A percentile compares a stretch with the other conserved stretches of the same genome.
These are phyloP conservation scores for Anadara kagoshimensis DNA, from an alignment of 1,140 invertebrate species.

Conservation along the genomic window DNA sequence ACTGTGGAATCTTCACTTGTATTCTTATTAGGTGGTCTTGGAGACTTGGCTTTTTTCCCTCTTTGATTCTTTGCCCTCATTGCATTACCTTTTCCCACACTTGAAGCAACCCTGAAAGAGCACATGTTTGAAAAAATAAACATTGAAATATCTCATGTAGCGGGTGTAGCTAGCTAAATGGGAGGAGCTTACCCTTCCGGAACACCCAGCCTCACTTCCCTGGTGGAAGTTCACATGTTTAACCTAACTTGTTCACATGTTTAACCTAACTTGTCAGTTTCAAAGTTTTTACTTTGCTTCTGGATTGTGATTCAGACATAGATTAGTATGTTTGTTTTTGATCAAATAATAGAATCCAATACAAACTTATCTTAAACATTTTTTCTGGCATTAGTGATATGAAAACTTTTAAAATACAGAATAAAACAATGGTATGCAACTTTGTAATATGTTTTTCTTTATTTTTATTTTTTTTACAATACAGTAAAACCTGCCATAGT, in stretches of 20 bases:
- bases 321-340: too few relatives aligned
- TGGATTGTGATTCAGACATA: too few relatives aligned
- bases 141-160: not conserved
- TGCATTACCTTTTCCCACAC: slow-evolving; percentile 48
- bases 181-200: too few relatives aligned
- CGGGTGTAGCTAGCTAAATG: too few relatives aligned
- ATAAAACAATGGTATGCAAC: not conserved
- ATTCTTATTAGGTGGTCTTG: slow-evolving; percentile 53
- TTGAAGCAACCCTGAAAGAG: slow-evolving; percentile 53
- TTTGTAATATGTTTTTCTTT: not conserved
- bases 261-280: too few relatives aligned
- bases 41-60: slow-evolving; percentile 48
- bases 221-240: too few relatives aligned
- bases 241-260: too few relatives aligned
- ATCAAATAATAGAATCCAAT: not conserved
- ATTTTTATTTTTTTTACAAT: too few relatives aligned
- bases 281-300: too few relatives aligned
- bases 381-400: not conserved
- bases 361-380: not conserved
- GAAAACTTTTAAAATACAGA: too few relatives aligned
- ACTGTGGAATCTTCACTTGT: slow-evolving; percentile 56
- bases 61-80: slow-evolving; percentile 45
- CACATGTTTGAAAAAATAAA: not conserved
- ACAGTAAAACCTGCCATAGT: too few relatives aligned
- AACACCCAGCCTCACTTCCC: too few relatives aligned